Conservation (phyloP, 1,140 invertebrate genomes). For the Heliconius hermathena region DNA sequence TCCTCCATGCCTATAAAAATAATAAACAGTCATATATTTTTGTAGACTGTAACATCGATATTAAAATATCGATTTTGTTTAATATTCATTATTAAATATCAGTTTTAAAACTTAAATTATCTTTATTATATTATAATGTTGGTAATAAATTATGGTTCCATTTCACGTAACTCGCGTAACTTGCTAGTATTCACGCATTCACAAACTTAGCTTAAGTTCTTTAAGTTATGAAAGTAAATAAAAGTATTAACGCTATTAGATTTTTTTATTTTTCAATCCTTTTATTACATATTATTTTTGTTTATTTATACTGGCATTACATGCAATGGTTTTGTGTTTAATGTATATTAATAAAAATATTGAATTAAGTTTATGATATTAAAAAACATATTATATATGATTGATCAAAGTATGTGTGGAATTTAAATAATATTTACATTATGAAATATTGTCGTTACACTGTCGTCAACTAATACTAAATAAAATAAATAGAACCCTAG, state of each 20-base stretch:
- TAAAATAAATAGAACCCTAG: too few species aligned
- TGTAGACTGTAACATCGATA: neutral
- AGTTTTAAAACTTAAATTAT: neutral
- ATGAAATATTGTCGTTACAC: too few species aligned
- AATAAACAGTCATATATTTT: neutral
- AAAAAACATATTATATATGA: too few species aligned
- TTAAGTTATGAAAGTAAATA: neutral
- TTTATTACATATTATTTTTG: neutral
- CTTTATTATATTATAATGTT: neutral
- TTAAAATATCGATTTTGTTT: neutral
- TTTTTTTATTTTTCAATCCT: neutral
- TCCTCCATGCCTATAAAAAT: neutral
- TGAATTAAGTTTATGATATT: too few species aligned
- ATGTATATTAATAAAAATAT: too few species aligned
- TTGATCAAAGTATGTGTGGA: too few species aligned
- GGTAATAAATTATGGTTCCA: neutral
- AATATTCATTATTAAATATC: neutral
- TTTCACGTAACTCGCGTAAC: neutral
- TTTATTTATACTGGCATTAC: too few species aligned
- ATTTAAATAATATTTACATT: too few species aligned
- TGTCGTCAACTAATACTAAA: too few species aligned
- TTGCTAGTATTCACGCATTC: neutral
- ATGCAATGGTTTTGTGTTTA: too few species aligned
- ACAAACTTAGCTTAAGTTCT: constrained; percentile 4
- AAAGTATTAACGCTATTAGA: neutral